Evolutionary conservation across 2,113 vertebrate genomes (phyloP), one percentile per base, ranked within the genome.

Genomic region (Mixornis gularis): DNA sequence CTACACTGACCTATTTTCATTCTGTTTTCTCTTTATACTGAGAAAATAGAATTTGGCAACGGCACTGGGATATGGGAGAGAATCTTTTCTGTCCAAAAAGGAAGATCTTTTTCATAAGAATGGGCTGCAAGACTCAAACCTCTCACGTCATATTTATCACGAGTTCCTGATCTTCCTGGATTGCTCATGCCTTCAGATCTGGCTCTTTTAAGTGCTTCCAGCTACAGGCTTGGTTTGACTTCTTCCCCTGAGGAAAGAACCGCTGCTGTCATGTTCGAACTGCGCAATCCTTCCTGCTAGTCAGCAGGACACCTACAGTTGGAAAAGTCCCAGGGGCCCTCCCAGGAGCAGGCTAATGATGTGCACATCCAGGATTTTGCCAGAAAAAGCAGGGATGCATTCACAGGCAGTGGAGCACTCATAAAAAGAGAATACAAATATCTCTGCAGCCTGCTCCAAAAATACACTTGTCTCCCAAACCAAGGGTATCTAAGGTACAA

Each of bases 201-300:
- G 70, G 32, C 62, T 82, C 70, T 56, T 89, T 82, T 15, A 95
- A 93, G 73, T 84, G 63, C 77, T 95, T 95, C 95, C 92, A 93
- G 86, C 71, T 87, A 69, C 59, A 63, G 71, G 82, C 76, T 77
- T 91, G 78, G 73, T 79, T 69, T 68, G 29, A 87, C 58, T 94
- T 48, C 87, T 82, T 86, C 38, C 92, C 95, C 90, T 5, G 58
- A 76, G 89, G 95, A 90, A 84, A 93, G 41, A 89, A 84, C 89
- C 0, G 0, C 86, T 65, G 56, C 90, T 79, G 73, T 86, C 66
- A 32, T 62, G 69, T 76, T 91, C 72, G 38, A 91, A 85, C 70
- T 62, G 73, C 2, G 4, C 68, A 70, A 79, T 76, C 78, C 78
- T 79, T 87, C 80, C 86, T 93, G 80, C 83, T 34, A 79, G 48